These are phyloP conservation scores for Oegoconia quadripuncta DNA, from an alignment of 2,888 invertebrate species.

Conservation along the genomic window DNA sequence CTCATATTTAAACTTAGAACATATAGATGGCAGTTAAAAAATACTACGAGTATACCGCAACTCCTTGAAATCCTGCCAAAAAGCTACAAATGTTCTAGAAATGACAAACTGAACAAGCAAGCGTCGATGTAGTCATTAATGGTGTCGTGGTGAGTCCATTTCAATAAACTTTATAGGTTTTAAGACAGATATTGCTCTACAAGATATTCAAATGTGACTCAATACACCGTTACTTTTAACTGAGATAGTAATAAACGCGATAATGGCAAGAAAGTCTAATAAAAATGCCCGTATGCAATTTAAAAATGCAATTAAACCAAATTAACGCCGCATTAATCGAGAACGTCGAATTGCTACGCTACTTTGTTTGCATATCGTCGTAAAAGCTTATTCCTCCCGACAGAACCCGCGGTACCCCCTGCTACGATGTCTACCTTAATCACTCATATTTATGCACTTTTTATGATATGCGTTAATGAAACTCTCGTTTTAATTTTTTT, in stretches of 20 bases:
- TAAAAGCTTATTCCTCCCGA: constrained; percentile 53
- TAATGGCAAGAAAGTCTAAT: constrained; percentile 39
- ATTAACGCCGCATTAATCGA: constrained; percentile 46
- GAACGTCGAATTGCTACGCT: constrained; percentile 29
- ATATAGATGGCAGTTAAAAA: too few relatives aligned
- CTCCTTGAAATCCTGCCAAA: too few relatives aligned
- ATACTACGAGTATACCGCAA: too few relatives aligned
- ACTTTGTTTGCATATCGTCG: constrained; percentile 59
- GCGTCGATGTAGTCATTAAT: too few relatives aligned
- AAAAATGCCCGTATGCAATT: constrained; percentile 50
- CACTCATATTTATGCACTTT: constrained; percentile 67
- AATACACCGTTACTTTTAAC: constrained; percentile 25
- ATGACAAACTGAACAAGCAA: too few relatives aligned
- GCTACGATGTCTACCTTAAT: constrained; percentile 63
- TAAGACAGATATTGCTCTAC: too few relatives aligned
- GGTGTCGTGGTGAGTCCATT: too few relatives aligned
- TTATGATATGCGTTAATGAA: constrained; percentile 61
- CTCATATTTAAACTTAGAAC: too few relatives aligned
- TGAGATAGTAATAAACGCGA: constrained; percentile 32
- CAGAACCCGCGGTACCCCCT: constrained; percentile 46
- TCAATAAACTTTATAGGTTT: too few relatives aligned
- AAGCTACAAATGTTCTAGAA: too few relatives aligned
- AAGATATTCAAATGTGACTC: constrained; percentile 6
- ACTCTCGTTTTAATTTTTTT: constrained; percentile 49
- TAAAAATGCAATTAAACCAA: constrained; percentile 55